Base-by-base conservation (phyloP, 1,140 invertebrate genomes). In the Tetraneura akinire region DNA sequence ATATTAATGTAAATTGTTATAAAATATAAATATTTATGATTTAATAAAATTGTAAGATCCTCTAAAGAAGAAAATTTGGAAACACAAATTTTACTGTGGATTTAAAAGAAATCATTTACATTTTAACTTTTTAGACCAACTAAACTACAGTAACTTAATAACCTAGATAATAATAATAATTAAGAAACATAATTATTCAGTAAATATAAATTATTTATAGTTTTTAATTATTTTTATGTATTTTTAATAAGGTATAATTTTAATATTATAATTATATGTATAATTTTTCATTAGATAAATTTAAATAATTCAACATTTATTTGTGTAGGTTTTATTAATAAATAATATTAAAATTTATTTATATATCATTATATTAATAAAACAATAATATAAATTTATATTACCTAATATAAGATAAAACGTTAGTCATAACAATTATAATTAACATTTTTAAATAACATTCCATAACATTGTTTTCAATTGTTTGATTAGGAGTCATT, bases 401-500 rank as follows among this genome's bases (percentile, higher is more conserved):
- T n/a, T n/a, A n/a, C n/a, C n/a, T n/a, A n/a, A n/a, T n/a, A n/a
- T n/a, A n/a, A n/a, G n/a, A n/a, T n/a, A n/a, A n/a, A n/a, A n/a
- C n/a, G n/a, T n/a, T n/a, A n/a, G n/a, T n/a, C n/a, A n/a, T n/a
- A n/a, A n/a, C n/a, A n/a, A n/a, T n/a, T n/a, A n/a, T n/a, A n/a
- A n/a, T n/a, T n/a, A n/a, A n/a, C n/a, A n/a, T n/a, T n/a, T n/a
- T n/a, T n/a, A n/a, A n/a, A n/a, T n/a, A n/a, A n/a, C n/a, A n/a
- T n/a, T n/a, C n/a, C n/a, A n/a, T n/a, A n/a, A n/a, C n/a, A n/a
- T n/a, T n/a, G n/a, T n/a, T n/a, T n/a, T n/a, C n/a, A 37, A 37
- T 88, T 89, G 13, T 60, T 29, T 45, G 80, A 88, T 45, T 87
- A 88, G 80, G 87, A 90, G 66, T 90, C 89, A 4, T 90, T 89